These are phyloP conservation scores for Dioctria rufipes DNA, from an alignment of 2,888 invertebrate genomes.

Conservation along the genomic window DNA sequence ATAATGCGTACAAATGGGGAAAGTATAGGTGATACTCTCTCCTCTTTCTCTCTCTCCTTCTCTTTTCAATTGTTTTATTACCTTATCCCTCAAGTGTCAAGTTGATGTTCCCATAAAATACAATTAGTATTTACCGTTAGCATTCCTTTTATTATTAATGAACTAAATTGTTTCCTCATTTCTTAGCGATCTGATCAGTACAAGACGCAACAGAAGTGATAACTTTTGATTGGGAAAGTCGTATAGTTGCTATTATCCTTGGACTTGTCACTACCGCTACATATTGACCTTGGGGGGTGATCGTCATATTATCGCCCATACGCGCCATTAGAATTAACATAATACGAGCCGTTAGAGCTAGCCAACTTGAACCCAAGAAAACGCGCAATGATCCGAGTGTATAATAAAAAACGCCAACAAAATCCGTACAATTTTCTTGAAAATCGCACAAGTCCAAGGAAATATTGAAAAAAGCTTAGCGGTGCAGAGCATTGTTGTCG, in stretches of 20 bases:
- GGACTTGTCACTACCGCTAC: conserved; percentile 39
- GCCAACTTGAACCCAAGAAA: not conserved
- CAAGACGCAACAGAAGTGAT: not conserved
- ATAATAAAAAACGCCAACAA: too few relatives aligned
- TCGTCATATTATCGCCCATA: conserved; percentile 14
- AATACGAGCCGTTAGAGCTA: conserved; percentile 3
- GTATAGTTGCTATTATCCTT: conserved; percentile 37
- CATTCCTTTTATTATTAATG: not conserved
- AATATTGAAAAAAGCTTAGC: conserved; percentile 36
- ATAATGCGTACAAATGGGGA: not conserved
- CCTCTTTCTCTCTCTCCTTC: not conserved
- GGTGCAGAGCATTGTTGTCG: conserved; percentile 33
- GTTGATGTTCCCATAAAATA: conserved; percentile 3
- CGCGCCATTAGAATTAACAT: conserved; percentile 29
- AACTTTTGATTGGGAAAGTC: conserved; percentile 1
- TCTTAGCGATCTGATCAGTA: not conserved
- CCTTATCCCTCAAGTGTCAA: conserved; percentile 6
- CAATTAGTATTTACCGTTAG: conserved; percentile 8
- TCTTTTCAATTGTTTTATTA: not conserved
- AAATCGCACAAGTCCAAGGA: conserved; percentile 53
- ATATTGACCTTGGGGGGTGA: not conserved
- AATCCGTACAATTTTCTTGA: conserved; percentile 45
- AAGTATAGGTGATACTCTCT: too few relatives aligned
- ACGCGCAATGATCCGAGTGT: not conserved
- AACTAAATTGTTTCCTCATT: conserved; percentile 34